A percentile compares a stretch with the other conserved stretches of the same genome.
Conservation (phyloP, 2,113 vertebrate genomes). For the Candoia aspera region DNA sequence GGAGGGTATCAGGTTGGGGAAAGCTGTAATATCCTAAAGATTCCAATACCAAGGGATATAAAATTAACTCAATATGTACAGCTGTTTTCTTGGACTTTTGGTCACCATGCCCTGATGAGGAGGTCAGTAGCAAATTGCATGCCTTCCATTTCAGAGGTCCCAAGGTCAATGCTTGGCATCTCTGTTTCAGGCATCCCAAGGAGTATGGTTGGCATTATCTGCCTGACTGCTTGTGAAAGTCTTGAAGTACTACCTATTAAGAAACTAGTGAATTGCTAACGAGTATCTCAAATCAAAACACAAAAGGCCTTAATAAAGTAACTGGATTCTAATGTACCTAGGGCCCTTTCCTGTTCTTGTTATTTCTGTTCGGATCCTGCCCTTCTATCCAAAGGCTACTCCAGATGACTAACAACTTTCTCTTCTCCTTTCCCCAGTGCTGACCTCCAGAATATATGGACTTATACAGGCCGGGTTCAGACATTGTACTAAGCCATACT, state of each 20-base stretch:
- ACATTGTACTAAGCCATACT: neutral
- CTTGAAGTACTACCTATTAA: neutral
- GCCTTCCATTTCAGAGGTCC: neutral
- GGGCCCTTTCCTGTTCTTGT: neutral
- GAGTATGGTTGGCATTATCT: neutral
- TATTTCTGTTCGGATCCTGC: neutral
- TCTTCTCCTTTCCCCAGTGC: neutral
- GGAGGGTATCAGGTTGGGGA: neutral
- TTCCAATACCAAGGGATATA: neutral
- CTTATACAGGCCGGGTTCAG: neutral
- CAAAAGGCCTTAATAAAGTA: neutral
- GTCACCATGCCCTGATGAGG: neutral
- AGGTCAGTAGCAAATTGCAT: slow-evolving; percentile 11
- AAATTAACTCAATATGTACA: slow-evolving; percentile 9
- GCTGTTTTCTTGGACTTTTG: slow-evolving; percentile 6
- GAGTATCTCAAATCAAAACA: neutral
- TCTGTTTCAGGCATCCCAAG: neutral
- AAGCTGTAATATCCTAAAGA: neutral
- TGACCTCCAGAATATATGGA: neutral
- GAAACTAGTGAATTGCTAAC: neutral
- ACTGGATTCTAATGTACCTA: neutral
- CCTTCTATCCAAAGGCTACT: neutral
- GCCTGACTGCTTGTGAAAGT: neutral
- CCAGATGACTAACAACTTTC: neutral
- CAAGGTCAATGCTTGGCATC: slow-evolving; percentile 5